Conservation (phyloP, 2,113 vertebrate genomes). For the Gallinago jamesoni region DNA sequence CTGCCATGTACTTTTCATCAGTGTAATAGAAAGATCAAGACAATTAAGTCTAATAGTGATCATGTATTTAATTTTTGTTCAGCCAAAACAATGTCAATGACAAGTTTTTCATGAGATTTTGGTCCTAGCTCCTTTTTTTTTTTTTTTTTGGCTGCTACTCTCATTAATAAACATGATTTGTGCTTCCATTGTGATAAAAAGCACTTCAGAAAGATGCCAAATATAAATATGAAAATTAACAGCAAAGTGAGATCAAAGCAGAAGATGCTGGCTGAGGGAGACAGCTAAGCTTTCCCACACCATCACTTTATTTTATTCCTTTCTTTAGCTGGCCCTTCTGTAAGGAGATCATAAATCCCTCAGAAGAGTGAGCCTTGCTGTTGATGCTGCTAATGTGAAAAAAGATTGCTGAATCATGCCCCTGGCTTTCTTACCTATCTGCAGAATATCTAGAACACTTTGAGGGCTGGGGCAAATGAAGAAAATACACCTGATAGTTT, state of each 20-base stretch:
- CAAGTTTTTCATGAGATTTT: constrained; percentile 49
- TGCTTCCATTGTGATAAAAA: constrained; percentile 21
- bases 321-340: neutral
- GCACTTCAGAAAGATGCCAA: constrained; percentile 27
- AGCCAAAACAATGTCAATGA: constrained; percentile 30
- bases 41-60: constrained; percentile 19
- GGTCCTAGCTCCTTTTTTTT: neutral
- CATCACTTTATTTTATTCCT: neutral
- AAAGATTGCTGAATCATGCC: neutral
- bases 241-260: neutral
- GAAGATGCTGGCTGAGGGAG: neutral
- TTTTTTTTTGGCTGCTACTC: neutral
- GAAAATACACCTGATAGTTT: neutral
- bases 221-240: constrained; percentile 11
- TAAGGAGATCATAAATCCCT: neutral
- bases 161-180: constrained; percentile 1
- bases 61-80: constrained; percentile 37
- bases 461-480: neutral
- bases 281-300: neutral
- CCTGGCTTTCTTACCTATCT: neutral
- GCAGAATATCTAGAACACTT: neutral
- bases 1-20: constrained; percentile 18
- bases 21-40: constrained; percentile 12
- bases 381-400: neutral
- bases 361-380: neutral